Percentiles rank a stretch among this genome's conserved stretches.
Conservation (phyloP, 2,888 invertebrate species). For the Cerastis rubricosa region DNA sequence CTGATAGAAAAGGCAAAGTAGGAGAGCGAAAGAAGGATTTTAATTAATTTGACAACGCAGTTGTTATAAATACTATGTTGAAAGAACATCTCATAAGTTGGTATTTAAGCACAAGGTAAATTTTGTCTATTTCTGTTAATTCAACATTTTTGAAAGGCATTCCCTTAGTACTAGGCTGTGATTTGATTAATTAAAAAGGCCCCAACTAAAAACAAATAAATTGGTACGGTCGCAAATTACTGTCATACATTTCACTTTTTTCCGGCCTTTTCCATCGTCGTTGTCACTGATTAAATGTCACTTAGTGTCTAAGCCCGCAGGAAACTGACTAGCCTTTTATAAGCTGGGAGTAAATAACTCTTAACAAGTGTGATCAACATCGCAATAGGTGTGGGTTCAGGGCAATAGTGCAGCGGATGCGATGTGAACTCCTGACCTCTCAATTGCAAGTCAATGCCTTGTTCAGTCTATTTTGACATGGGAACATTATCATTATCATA, state of each 20-base stretch:
- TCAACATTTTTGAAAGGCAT: not conserved
- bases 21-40: no score
- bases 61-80: no score
- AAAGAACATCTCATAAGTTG: no score
- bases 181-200: not conserved
- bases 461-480: conserved; percentile 22
- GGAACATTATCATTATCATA: not conserved
- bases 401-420: conserved; percentile 41
- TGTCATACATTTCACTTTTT: not conserved
- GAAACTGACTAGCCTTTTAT: not conserved
- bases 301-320: not conserved
- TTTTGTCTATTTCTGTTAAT: not conserved
- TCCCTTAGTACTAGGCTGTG: not conserved
- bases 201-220: not conserved
- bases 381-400: conserved; percentile 14
- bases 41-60: no score
- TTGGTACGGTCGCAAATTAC: not conserved
- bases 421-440: conserved; percentile 54
- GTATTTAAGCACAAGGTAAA: no score
- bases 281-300: not conserved
- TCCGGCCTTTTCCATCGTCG: not conserved
- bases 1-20: not conserved
- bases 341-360: conserved; percentile 1
- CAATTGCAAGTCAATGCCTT: conserved; percentile 51
- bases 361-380: conserved; percentile 15